Conservation (phyloP, 1,140 invertebrate genomes). For the Leptinotarsa lineolata region DNA sequence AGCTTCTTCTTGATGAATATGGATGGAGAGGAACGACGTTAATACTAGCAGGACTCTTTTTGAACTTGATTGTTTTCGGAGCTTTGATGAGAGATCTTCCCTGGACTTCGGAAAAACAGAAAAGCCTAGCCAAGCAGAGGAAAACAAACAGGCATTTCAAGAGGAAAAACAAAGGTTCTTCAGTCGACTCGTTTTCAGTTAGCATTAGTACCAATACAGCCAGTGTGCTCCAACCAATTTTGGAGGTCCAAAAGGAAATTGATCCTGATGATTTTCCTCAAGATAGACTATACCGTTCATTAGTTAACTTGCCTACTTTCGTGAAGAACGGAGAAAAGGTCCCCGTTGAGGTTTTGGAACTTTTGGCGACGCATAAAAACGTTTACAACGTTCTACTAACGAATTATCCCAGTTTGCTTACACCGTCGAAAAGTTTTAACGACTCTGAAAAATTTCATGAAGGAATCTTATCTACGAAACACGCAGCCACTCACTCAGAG, state of each 20-base stretch:
- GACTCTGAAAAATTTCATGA: conserved; percentile 65
- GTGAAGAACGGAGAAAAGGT: conserved; percentile 76
- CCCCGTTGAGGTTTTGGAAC: conserved; percentile 73
- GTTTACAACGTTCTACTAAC: conserved; percentile 73
- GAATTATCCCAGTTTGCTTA: conserved; percentile 74
- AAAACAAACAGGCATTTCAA: conserved; percentile 65
- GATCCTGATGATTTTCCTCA: conserved; percentile 41
- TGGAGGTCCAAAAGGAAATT: conserved; percentile 41
- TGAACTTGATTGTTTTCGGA: conserved; percentile 87
- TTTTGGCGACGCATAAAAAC: conserved; percentile 70
- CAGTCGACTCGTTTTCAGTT: conserved; percentile 65
- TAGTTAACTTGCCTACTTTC: conserved; percentile 82
- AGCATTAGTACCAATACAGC: conserved; percentile 69
- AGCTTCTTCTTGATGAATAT: conserved; percentile 75
- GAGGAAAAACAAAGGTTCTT: conserved; percentile 63
- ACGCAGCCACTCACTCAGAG: conserved; percentile 46
- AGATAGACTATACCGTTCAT: conserved; percentile 68
- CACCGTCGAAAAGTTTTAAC: conserved; percentile 72
- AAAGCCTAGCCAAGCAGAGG: conserved; percentile 65
- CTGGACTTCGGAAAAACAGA: conserved; percentile 71
- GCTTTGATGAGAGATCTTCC: conserved; percentile 81
- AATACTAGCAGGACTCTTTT: conserved; percentile 80
- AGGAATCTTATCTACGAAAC: conserved; percentile 41
- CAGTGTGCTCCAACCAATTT: conserved; percentile 57
- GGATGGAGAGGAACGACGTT: conserved; percentile 84